Evolutionary conservation across 2,888 invertebrate genomes (phyloP).

Genomic region (Amblyteles armatorius): DNA sequence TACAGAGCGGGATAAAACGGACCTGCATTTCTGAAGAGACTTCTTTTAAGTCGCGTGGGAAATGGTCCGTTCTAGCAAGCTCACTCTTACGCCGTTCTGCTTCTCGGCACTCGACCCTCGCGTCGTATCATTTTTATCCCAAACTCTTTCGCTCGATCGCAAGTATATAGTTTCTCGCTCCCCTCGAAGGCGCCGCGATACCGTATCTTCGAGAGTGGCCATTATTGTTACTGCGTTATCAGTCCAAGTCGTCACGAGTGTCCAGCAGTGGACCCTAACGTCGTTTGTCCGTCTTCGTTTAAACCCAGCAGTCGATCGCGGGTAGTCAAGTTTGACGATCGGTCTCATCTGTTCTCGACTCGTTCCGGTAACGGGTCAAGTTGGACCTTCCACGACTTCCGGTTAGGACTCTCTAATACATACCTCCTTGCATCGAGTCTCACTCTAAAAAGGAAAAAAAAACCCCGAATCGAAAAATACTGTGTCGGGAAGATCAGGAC

Average conservation of each 20-base stretch:
- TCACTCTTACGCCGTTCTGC: background rate
- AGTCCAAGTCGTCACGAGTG: constrained; percentile 43
- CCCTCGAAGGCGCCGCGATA: constrained; percentile 32
- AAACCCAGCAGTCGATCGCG: constrained; percentile 43
- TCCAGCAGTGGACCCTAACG: constrained; percentile 7
- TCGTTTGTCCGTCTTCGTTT: constrained; percentile 49
- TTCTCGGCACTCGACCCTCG: background rate
- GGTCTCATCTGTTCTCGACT: background rate
- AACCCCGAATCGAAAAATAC: background rate
- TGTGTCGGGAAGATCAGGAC: no score
- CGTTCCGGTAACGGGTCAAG: background rate
- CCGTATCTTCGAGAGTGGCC: constrained; percentile 58
- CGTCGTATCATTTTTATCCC: background rate
- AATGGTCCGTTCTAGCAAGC: no score
- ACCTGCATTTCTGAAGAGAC: no score
- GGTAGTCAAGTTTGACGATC: constrained; percentile 7
- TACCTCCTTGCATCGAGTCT: background rate
- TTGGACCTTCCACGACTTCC: background rate
- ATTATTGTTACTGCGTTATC: constrained; percentile 60
- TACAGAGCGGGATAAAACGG: no score
- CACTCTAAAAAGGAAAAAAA: background rate
- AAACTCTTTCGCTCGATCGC: constrained; percentile 6
- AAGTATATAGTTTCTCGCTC: background rate
- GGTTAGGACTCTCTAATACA: no score
- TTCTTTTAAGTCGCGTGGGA: no score